phyloP scores from a whole-genome alignment of 2,113 vertebrate genomes.

The Elanoides forficatus region DNA sequence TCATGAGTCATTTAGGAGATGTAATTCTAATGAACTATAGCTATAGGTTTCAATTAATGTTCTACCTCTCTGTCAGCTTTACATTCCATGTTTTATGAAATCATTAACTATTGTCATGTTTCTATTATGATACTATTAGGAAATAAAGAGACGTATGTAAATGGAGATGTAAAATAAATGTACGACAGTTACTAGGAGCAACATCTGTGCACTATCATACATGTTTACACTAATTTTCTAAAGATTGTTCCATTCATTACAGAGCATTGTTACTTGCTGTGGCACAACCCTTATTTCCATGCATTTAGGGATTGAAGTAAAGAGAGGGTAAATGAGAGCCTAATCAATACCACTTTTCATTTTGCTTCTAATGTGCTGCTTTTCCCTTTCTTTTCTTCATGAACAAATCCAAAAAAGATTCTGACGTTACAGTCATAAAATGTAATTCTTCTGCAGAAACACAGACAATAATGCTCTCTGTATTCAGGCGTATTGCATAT shows the following conservation, averaged over 20 bases:
- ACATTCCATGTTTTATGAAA: conserved; percentile 83
- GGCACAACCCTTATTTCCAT: conserved; percentile 93
- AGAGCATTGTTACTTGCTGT: conserved; percentile 91
- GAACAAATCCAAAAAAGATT: conserved; percentile 91
- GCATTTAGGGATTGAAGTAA: conserved; percentile 95
- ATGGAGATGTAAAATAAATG: conserved; percentile 84
- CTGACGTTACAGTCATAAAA: conserved; percentile 91
- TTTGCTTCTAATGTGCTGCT: conserved; percentile 91
- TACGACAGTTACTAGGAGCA: conserved; percentile 81
- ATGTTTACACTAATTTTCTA: conserved; percentile 91
- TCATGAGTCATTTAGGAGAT: conserved; percentile 83
- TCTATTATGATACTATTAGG: conserved; percentile 88
- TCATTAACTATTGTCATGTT: conserved; percentile 90
- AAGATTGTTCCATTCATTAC: conserved; percentile 95
- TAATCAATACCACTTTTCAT: conserved; percentile 99
- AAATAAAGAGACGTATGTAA: conserved; percentile 86
- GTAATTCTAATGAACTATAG: conserved; percentile 80
- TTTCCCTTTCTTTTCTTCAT: conserved; percentile 80
- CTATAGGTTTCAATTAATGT: conserved; percentile 81
- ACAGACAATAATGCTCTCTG: conserved; percentile 95
- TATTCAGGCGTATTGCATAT: conserved; percentile 92
- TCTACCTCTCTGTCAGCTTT: conserved; percentile 77
- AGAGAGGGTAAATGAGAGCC: conserved; percentile 95
- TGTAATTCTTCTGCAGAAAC: conserved; percentile 95
- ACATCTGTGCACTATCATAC: conserved; percentile 92